Base-by-base conservation (phyloP, 1,140 invertebrate genomes). In the Sminthurinus signatus region DNA sequence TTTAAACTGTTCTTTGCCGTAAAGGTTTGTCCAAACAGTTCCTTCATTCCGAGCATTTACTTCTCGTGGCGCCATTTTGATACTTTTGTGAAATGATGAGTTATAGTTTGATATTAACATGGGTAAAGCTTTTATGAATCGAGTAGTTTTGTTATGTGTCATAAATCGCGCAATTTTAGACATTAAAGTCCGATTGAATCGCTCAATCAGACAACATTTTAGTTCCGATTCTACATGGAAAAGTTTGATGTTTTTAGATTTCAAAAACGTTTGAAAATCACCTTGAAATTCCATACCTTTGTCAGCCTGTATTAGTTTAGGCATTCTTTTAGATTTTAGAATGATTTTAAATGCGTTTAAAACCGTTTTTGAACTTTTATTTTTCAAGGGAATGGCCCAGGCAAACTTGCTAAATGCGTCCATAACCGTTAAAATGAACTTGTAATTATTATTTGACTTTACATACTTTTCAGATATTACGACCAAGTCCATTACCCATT, bases 201-300 rank as follows among this genome's bases (percentile, higher is more conserved):
- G 12, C 25, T 60, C 58, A 32, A 44, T 32, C 14, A 60, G 2
- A 19, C 25, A 28, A 2, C 28, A 32, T 51, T 60, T 60, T 15
- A 32, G 27, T 12, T 32, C 21, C 0, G 29, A 25, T 15, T 51
- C 28, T 0, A 50, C 48, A 4, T 39, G 28, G 32, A 50, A 60
- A 32, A 32, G 39, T 2, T 60, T 43, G 1, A 60, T 60, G 4
- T 39, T 46, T 14, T 55, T 43, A 44, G 29, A 12, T 0, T 1
- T n/a, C 1, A n/a, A 54, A 5, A 42, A 29, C 29, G 4, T 55
- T 1, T 28, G 2, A 29, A 55, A 55, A 0, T 17, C 5, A 1
- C 27, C 8, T n/a, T 55, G 54, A 43, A 62, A 62, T 36, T 62
- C 60, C 0, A 21, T 44, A 12, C 61, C 61, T 19, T 46, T 1